Evolutionary conservation across 2,888 invertebrate species (phyloP).

Genomic region (Phytoseiulus persimilis): DNA sequence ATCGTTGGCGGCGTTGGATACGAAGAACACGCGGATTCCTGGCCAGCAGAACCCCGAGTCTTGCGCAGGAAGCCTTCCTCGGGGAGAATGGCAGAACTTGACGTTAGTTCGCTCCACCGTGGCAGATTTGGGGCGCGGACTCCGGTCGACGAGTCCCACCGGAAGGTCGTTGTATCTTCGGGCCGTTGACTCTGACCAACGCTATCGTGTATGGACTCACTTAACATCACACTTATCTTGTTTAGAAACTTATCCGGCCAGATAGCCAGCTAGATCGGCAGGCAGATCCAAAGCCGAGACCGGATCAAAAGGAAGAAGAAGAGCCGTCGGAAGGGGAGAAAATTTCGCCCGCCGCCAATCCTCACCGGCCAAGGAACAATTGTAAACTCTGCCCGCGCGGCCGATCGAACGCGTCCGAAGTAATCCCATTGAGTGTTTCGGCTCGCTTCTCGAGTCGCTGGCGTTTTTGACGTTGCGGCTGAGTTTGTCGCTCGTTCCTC

Average conservation of each 20-base stretch:
- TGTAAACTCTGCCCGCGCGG: neutral
- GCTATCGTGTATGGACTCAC: neutral
- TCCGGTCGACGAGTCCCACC: neutral
- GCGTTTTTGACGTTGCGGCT: neutral
- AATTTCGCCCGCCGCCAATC: neutral
- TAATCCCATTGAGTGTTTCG: neutral
- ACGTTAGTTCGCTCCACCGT: no score
- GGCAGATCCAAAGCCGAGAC: neutral
- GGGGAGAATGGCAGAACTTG: no score
- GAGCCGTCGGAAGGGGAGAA: neutral
- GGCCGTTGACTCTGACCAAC: neutral
- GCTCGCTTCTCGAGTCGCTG: neutral
- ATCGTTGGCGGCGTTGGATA: neutral
- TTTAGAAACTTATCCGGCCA: neutral
- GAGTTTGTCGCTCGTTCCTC: neutral
- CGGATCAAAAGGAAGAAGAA: neutral
- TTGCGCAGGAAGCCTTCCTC: neutral
- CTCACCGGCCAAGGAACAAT: neutral
- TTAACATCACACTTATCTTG: neutral
- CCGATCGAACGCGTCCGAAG: neutral
- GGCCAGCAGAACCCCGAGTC: neutral
- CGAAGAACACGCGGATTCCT: neutral
- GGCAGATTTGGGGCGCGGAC: neutral
- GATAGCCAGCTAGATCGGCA: neutral
- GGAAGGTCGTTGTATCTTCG: neutral